phyloP scores from a whole-genome alignment of 2,888 invertebrate species.

The Agonopterix alstromeriana region DNA sequence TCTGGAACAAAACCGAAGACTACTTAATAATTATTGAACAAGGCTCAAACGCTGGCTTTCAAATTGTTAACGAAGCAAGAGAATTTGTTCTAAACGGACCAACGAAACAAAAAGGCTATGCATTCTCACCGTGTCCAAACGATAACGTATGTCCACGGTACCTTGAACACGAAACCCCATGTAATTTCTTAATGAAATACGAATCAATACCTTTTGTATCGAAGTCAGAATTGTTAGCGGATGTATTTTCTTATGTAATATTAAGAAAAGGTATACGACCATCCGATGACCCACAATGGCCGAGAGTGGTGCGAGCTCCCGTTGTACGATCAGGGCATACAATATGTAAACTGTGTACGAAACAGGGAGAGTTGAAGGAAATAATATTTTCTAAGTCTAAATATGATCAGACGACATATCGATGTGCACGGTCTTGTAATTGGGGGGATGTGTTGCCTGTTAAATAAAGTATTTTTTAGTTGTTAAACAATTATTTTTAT shows the following conservation, averaged over 20 bases:
- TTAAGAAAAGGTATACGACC: constrained; percentile 83
- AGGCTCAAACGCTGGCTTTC: constrained; percentile 89
- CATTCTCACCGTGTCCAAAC: constrained; percentile 93
- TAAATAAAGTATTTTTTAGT: constrained; percentile 36
- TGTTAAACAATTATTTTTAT: no score
- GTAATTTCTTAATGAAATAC: constrained; percentile 85
- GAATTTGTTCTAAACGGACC: constrained; percentile 83
- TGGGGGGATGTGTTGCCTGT: constrained; percentile 91
- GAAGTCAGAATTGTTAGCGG: constrained; percentile 55
- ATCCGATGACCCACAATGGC: constrained; percentile 80
- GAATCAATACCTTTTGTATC: constrained; percentile 71
- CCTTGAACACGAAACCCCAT: constrained; percentile 80
- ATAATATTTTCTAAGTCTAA: constrained; percentile 85
- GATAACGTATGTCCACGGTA: constrained; percentile 86
- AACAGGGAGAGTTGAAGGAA: constrained; percentile 84
- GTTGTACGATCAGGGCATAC: constrained; percentile 82
- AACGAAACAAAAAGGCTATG: constrained; percentile 66
- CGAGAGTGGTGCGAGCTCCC: constrained; percentile 85
- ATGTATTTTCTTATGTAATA: constrained; percentile 87
- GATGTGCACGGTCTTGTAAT: constrained; percentile 82
- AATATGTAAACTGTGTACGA: constrained; percentile 87
- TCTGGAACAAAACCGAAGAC: constrained; percentile 91
- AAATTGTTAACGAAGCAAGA: constrained; percentile 88
- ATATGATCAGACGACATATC: constrained; percentile 85
- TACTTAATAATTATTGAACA: constrained; percentile 91